Evolutionary conservation across 2,113 vertebrate species (phyloP).

Genomic region (Manacus vitellinus): DNA sequence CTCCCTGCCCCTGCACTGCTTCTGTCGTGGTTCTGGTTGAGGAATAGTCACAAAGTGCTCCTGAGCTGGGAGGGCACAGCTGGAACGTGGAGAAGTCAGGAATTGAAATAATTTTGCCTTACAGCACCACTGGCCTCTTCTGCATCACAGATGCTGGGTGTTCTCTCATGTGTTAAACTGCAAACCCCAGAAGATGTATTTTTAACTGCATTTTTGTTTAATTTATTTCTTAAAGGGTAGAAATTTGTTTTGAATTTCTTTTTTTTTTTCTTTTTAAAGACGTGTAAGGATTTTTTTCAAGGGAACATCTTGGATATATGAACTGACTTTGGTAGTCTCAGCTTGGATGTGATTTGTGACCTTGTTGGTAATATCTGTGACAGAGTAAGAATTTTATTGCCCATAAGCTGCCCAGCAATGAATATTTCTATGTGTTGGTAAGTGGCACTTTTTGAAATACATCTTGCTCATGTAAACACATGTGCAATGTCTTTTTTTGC

Average conservation of each 20-base stretch:
- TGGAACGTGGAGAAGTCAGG: neutral
- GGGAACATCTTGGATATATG: neutral
- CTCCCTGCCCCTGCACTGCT: neutral
- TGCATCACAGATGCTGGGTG: neutral
- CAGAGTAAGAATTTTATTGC: neutral
- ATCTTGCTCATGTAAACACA: neutral
- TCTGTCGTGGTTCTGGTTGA: neutral
- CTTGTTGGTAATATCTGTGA: neutral
- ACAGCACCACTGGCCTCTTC: neutral
- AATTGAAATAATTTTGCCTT: neutral
- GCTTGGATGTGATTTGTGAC: neutral
- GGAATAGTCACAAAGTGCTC: neutral
- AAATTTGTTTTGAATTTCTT: too few species aligned
- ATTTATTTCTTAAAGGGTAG: neutral
- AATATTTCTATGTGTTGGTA: neutral
- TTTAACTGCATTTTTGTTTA: neutral
- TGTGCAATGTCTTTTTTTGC: neutral
- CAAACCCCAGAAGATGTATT: neutral
- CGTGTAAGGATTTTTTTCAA: neutral
- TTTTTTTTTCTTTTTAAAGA: too few species aligned
- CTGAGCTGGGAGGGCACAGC: neutral
- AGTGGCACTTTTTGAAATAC: neutral
- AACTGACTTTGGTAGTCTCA: neutral
- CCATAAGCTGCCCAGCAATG: neutral
- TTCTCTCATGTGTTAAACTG: neutral